Evolutionary conservation across 2,797 vertebrate species (phyloP).

Genomic region (Liparis tanakae): DNA sequence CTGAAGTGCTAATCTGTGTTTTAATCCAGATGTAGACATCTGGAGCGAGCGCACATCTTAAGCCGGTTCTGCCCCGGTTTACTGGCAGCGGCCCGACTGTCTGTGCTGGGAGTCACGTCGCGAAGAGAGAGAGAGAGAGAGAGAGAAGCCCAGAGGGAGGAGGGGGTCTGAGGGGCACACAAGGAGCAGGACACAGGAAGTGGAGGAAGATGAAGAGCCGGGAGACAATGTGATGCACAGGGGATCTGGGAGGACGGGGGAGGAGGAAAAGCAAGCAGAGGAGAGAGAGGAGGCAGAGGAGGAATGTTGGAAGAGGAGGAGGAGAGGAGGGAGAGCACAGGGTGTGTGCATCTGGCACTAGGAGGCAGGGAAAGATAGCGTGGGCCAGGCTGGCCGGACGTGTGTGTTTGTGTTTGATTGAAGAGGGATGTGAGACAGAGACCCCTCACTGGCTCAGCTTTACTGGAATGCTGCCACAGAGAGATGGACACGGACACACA

Average conservation of each 20-base stretch:
- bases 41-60: conserved; percentile 73
- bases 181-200: conserved; percentile 87
- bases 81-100: conserved; percentile 79
- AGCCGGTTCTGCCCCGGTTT: conserved; percentile 77
- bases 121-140: conserved; percentile 80
- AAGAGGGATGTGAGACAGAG: conserved; percentile 88
- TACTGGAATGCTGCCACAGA: conserved; percentile 81
- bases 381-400: conserved; percentile 87
- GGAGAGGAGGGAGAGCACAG: conserved; percentile 68
- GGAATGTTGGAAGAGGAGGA: conserved; percentile 70
- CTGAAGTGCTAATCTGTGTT: no score
- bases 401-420: conserved; percentile 90
- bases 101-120: conserved; percentile 87
- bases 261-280: conserved; percentile 53
- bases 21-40: no score
- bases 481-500: conserved; percentile 71
- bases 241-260: conserved; percentile 65
- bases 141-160: conserved; percentile 66
- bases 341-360: conserved; percentile 86
- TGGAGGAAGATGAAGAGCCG: conserved; percentile 83
- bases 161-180: conserved; percentile 75
- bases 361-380: conserved; percentile 84
- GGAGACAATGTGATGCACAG: conserved; percentile 83
- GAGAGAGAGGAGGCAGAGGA: conserved; percentile 65
- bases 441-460: conserved; percentile 82